Evolutionary conservation across 2,888 invertebrate genomes (phyloP), one percentile per base, ranked within the genome.

Genomic region (Sarcophaga subvicina): DNA sequence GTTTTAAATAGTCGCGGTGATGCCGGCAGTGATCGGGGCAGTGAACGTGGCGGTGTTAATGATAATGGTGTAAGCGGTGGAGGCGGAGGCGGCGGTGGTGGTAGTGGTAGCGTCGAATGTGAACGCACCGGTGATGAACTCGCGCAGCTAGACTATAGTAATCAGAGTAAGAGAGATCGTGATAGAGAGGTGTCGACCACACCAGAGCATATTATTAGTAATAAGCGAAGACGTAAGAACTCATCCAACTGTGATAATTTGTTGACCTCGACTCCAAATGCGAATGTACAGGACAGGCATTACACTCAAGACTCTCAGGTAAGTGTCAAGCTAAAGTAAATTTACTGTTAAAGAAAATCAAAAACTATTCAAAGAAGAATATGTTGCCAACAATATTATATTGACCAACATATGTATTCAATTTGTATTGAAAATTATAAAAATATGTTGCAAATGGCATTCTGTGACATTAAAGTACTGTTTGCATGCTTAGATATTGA

Each of bases 231-330:
- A 93, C 93, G 93, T 92, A 93, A 93, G 95, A 95, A 94, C 93
- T 93, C 93, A 93, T 94, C 93, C 92, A 96, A 95, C 95, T 96
- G 95, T 94, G 96, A 96, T 94, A 95, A 95, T 93, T 94, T 94
- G 92, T 93, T 94, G 92, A 94, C 94, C 91, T 94, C 95, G 91
- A 95, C 95, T 92, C 94, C 94, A 92, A 94, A 93, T 91, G 91
- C 92, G 90, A 93, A 92, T 92, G 92, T 93, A 92, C 93, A 94
- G 93, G 95, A 96, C 93, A 94, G 95, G 93, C 95, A 95, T 94
- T 94, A 95, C 93, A 94, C 94, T 89, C 93, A 93, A 93, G 96
- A 96, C 94, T 95, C 96, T 94, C 96, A 96, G 95, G 96, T 96
- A 92, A 92, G 90, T 89, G 2, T 11, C 2, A 27, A 60, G 0